phyloP scores from a whole-genome alignment of 2,797 vertebrate species.

The Lepus townsendii region DNA sequence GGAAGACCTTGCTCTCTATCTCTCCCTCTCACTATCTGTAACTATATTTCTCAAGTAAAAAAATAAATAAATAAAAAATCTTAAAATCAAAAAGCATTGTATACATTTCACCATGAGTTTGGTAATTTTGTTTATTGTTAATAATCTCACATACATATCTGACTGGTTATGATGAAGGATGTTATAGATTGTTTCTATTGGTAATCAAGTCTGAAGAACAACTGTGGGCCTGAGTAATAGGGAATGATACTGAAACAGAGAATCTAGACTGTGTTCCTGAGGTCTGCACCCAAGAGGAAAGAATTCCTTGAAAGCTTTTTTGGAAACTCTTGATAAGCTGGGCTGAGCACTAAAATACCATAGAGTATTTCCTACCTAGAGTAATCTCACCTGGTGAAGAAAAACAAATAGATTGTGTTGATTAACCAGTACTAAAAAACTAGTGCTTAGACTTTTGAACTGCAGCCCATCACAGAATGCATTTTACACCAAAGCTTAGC shows the following conservation, averaged over 20 bases:
- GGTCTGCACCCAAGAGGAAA: neutral
- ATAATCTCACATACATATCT: neutral
- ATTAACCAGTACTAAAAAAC: neutral
- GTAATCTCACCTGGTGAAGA: neutral
- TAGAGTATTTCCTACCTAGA: neutral
- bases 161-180: neutral
- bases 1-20: too few relatives aligned
- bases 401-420: neutral
- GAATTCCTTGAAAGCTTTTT: neutral
- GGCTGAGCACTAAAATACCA: neutral
- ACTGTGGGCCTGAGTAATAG: too few relatives aligned
- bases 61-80: too few relatives aligned
- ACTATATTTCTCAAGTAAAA: too few relatives aligned
- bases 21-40: too few relatives aligned
- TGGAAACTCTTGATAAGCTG: neutral
- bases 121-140: neutral
- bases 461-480: neutral
- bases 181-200: neutral
- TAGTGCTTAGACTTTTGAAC: neutral
- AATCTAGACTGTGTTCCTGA: neutral
- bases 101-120: neutral
- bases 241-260: neutral
- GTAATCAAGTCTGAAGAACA: neutral
- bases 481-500: neutral
- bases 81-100: neutral